phyloP scores from a whole-genome alignment of 2,113 vertebrate species.

The Enhydra lutris region DNA sequence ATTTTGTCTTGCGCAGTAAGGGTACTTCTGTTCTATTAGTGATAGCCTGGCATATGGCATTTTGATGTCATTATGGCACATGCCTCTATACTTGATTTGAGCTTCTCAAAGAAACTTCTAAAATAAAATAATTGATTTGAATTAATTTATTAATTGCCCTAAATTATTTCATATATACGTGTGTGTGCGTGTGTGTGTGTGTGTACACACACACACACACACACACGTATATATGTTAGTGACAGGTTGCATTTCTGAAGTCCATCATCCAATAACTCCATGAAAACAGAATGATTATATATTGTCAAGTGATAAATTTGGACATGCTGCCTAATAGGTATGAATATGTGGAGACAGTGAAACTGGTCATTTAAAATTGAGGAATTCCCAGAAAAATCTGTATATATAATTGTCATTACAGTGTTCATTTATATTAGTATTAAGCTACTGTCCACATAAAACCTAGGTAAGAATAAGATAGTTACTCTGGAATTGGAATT shows the following conservation, averaged over 20 bases:
- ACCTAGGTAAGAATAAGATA: neutral
- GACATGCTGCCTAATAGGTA: neutral
- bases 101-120: neutral
- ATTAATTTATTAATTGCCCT: neutral
- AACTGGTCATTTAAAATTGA: neutral
- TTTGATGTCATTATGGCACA: neutral
- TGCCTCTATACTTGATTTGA: neutral
- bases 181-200: no score
- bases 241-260: neutral
- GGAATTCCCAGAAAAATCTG: neutral
- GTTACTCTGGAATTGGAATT: neutral
- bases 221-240: neutral
- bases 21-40: neutral
- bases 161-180: neutral
- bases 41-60: neutral
- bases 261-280: neutral
- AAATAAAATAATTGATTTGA: neutral
- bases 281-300: neutral
- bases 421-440: neutral
- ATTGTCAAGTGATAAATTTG: neutral
- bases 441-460: neutral
- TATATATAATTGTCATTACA: neutral
- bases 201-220: neutral
- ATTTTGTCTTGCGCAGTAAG: neutral
- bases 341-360: neutral